Evolutionary conservation across 2,888 invertebrate genomes (phyloP).

Genomic region (Agrotis puta): DNA sequence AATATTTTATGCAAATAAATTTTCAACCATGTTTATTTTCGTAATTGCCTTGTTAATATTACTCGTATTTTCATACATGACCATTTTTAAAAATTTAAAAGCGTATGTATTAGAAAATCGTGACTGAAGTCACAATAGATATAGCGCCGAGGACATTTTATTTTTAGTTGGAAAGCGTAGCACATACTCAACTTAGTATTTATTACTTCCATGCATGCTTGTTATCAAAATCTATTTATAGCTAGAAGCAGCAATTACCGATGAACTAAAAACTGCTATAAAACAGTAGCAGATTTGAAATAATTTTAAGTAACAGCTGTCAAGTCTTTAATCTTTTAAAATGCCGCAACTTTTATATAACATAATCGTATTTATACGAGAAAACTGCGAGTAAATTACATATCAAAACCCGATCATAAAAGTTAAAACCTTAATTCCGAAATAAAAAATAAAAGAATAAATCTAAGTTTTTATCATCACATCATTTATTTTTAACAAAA

Average conservation of each 20-base stretch:
- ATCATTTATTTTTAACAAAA: constrained; percentile 52
- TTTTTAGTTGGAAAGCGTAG: too few relatives aligned
- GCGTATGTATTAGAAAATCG: too few relatives aligned
- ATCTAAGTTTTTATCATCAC: constrained; percentile 53
- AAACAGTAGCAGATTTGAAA: constrained; percentile 42
- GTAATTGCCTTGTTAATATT: too few relatives aligned
- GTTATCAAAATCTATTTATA: constrained; percentile 15
- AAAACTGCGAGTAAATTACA: constrained; percentile 58
- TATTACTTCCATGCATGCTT: not conserved
- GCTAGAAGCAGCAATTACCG: constrained; percentile 20
- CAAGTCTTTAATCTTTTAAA: constrained; percentile 34
- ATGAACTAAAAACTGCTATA: constrained; percentile 20
- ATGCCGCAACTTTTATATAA: constrained; percentile 13
- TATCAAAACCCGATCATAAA: constrained; percentile 37
- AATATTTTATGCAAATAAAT: too few relatives aligned
- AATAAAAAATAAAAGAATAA: constrained; percentile 48
- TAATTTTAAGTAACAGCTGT: constrained; percentile 10
- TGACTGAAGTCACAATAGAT: too few relatives aligned
- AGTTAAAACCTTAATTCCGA: constrained; percentile 32
- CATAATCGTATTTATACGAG: constrained; percentile 29
- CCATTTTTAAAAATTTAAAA: too few relatives aligned
- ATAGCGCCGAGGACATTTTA: too few relatives aligned
- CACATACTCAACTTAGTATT: not conserved
- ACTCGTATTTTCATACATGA: too few relatives aligned
- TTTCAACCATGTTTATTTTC: too few relatives aligned